Percentiles rank a stretch among this genome's conserved stretches.
Evolutionary conservation across 2,113 vertebrate species (phyloP).

Genomic region (Saimiri boliviensis): DNA sequence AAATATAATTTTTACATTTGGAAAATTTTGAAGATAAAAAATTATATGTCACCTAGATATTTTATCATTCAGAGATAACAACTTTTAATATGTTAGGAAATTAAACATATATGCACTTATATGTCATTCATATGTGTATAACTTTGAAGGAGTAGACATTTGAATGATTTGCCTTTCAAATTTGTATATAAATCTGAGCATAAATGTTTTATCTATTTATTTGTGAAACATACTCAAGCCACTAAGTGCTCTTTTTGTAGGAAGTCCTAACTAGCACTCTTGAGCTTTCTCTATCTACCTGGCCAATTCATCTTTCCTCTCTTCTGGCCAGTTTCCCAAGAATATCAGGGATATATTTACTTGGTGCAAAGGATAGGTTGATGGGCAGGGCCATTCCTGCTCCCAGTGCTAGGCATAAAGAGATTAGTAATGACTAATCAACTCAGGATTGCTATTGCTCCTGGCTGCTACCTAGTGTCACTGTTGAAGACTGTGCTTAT

Average conservation of each 20-base stretch:
- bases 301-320: background rate
- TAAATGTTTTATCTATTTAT: background rate
- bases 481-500: background rate
- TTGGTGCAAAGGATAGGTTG: background rate
- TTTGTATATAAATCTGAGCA: background rate
- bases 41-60: background rate
- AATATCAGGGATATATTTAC: background rate
- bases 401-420: background rate
- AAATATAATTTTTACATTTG: background rate
- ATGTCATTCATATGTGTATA: background rate
- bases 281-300: background rate
- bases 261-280: background rate
- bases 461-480: background rate
- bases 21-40: background rate
- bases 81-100: background rate
- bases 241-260: background rate
- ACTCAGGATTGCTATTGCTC: background rate
- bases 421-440: background rate
- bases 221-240: background rate
- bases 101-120: background rate
- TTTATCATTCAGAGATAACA: background rate
- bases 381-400: background rate
- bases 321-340: constrained; percentile 17
- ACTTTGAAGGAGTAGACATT: too few relatives aligned
- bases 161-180: background rate